A percentile compares a stretch with the other conserved stretches of the same genome.
Evolutionary conservation across 2,113 vertebrate species (phyloP).

Genomic region (Rhipidura dahli): DNA sequence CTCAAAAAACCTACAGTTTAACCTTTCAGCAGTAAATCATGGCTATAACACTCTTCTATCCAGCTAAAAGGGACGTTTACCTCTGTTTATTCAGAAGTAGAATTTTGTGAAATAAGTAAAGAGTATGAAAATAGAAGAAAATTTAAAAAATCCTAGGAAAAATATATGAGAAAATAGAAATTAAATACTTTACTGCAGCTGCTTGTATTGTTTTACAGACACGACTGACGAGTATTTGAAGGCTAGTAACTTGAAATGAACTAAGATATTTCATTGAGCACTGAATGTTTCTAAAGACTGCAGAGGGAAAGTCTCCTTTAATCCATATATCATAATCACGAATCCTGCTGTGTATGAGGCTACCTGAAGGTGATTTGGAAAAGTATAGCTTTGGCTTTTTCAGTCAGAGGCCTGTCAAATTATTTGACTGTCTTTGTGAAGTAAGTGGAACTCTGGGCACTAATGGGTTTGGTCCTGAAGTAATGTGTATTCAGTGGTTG

Average conservation of each 20-base stretch:
- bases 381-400: background rate
- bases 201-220: background rate
- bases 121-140: background rate
- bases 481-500: background rate
- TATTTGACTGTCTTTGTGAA: background rate
- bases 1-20: background rate
- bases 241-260: background rate
- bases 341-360: background rate
- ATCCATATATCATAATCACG: background rate
- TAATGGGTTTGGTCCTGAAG: background rate
- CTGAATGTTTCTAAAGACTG: background rate
- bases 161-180: background rate
- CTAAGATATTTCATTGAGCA: background rate
- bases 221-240: background rate
- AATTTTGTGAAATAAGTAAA: background rate
- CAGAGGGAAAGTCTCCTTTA: background rate
- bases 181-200: background rate
- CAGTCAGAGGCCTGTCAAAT: background rate
- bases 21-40: background rate
- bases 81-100: background rate
- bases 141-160: rapidly evolving
- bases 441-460: background rate
- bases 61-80: background rate
- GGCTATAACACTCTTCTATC: background rate
- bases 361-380: background rate